Evolutionary conservation across 2,888 invertebrate genomes (phyloP).

Genomic region (Pristionchus fissidentatus): DNA sequence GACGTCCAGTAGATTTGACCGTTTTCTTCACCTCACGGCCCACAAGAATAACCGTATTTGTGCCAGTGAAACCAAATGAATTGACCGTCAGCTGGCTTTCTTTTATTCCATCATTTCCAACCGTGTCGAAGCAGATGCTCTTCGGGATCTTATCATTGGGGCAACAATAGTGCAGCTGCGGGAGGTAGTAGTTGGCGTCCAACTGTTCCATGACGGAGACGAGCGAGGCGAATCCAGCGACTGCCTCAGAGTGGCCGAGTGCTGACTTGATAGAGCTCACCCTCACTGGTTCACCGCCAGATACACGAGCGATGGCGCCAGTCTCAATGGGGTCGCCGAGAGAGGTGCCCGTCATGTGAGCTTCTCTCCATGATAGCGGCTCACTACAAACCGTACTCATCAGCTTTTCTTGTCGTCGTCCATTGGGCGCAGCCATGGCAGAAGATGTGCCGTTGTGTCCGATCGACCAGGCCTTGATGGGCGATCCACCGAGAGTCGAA

Average conservation of each 20-base stretch:
- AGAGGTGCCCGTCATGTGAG: constrained; percentile 72
- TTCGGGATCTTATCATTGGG: constrained; percentile 50
- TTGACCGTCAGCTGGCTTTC: constrained; percentile 60
- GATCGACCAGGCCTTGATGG: constrained; percentile 51
- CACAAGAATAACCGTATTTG: constrained; percentile 58
- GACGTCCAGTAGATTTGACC: not conserved
- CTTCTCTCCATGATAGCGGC: constrained; percentile 65
- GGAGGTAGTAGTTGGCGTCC: constrained; percentile 50
- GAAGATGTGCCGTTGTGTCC: constrained; percentile 72
- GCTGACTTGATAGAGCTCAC: constrained; percentile 64
- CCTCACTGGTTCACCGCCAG: not conserved
- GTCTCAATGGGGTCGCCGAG: constrained; percentile 72
- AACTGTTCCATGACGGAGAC: constrained; percentile 54
- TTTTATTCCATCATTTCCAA: constrained; percentile 52
- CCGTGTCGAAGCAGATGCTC: constrained; percentile 51
- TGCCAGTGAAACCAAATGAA: constrained; percentile 73
- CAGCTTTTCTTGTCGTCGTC: constrained; percentile 59
- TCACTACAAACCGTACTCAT: constrained; percentile 57
- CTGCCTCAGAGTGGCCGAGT: constrained; percentile 70
- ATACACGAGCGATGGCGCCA: constrained; percentile 55
- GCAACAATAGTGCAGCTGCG: constrained; percentile 56
- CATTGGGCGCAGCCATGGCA: constrained; percentile 70
- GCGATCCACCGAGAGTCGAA: not conserved
- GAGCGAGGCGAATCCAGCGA: constrained; percentile 63
- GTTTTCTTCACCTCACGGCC: not conserved